These are phyloP conservation scores for Pogonophryne albipinna DNA, from an alignment of 2,797 vertebrate species.

Conservation along the genomic window DNA sequence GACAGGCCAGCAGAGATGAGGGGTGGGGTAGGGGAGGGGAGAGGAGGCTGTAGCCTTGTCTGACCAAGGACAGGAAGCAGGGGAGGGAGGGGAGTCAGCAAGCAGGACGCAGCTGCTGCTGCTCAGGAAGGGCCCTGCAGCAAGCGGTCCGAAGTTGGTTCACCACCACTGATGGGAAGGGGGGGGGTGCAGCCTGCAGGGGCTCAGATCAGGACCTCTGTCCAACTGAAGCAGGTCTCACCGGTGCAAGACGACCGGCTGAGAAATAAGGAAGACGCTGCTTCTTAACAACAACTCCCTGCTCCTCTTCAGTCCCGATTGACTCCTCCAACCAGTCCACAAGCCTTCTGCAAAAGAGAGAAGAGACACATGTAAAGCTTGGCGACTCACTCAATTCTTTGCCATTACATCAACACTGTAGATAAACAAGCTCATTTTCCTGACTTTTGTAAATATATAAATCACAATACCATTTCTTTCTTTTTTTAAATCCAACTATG, in stretches of 20 bases:
- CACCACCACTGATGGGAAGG: constrained; percentile 68
- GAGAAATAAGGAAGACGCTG: constrained; percentile 26
- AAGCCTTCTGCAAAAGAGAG: constrained; percentile 51
- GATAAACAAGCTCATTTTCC: constrained; percentile 1
- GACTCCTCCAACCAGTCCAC: constrained; percentile 21
- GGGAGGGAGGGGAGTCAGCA: constrained; percentile 79
- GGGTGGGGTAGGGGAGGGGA: constrained; percentile 68
- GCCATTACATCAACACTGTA: background rate
- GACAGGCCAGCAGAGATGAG: constrained; percentile 52
- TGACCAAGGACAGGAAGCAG: constrained; percentile 88
- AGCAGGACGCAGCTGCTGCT: constrained; percentile 89
- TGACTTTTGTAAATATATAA: background rate
- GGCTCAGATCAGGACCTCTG: constrained; percentile 58
- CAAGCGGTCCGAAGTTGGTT: constrained; percentile 79
- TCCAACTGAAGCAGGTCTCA: constrained; percentile 50
- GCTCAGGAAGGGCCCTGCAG: constrained; percentile 85
- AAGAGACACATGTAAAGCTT: background rate
- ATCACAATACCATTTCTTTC: background rate
- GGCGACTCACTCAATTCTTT: background rate
- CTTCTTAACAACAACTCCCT: constrained; percentile 24
- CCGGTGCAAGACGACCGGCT: constrained; percentile 35
- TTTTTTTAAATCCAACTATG: background rate
- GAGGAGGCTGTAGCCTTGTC: constrained; percentile 81
- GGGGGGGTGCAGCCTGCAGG: constrained; percentile 46
- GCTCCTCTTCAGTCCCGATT: constrained; percentile 17